phyloP scores from a whole-genome alignment of 2,888 invertebrate species.

The Hemithea aestivaria region DNA sequence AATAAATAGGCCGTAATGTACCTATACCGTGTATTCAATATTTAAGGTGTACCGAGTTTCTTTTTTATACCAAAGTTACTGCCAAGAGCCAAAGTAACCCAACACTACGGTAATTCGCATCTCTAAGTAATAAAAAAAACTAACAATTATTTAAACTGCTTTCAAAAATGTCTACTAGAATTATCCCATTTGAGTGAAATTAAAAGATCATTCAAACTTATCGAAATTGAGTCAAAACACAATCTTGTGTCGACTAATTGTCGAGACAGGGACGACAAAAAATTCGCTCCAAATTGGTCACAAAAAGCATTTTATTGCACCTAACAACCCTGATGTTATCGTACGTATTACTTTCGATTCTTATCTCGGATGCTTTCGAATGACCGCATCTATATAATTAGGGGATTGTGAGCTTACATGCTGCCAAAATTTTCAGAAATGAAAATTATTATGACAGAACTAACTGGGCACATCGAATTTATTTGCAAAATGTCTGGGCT shows the following conservation, averaged over 20 bases:
- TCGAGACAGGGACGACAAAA: constrained; percentile 63
- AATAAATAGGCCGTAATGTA: too few relatives aligned
- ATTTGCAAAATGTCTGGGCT: too few relatives aligned
- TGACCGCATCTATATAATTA: constrained; percentile 67
- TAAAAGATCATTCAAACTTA: constrained; percentile 22
- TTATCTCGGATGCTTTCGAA: constrained; percentile 51
- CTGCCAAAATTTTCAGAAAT: constrained; percentile 5
- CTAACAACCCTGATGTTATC: constrained; percentile 72
- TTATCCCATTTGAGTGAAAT: constrained; percentile 14
- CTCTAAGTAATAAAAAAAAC: too few relatives aligned
- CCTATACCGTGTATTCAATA: too few relatives aligned
- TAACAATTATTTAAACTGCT: too few relatives aligned
- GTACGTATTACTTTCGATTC: constrained; percentile 73
- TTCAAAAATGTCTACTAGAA: constrained; percentile 1
- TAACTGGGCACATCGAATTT: too few relatives aligned
- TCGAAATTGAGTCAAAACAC: constrained; percentile 37
- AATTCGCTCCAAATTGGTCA: constrained; percentile 63
- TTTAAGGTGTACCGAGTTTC: too few relatives aligned
- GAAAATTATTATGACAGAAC: background rate
- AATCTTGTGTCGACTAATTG: constrained; percentile 59
- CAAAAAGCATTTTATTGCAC: constrained; percentile 69
- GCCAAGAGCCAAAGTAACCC: too few relatives aligned
- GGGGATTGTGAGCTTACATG: constrained; percentile 50
- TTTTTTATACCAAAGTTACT: too few relatives aligned
- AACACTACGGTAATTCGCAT: too few relatives aligned